Conservation (phyloP, 2,888 invertebrate species). For the Mactromeris polynyma region DNA sequence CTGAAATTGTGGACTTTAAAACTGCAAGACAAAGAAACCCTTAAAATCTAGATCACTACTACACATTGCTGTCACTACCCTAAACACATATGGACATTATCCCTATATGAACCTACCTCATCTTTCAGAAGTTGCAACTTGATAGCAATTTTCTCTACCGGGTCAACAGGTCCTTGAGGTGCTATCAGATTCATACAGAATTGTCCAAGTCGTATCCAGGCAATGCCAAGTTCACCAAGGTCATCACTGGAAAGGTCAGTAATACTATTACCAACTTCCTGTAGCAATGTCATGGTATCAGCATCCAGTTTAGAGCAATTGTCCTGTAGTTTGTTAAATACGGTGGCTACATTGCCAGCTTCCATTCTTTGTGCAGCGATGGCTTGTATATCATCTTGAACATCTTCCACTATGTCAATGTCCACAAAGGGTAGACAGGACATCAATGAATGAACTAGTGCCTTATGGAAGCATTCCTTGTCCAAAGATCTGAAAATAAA, state of each 20-base stretch:
- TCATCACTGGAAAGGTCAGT: slow-evolving; percentile 8
- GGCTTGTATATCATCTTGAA: neutral
- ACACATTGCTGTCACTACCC: too few species aligned
- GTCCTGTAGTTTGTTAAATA: neutral
- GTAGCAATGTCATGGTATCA: neutral
- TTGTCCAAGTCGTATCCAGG: slow-evolving; percentile 78
- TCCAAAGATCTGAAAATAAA: slow-evolving; percentile 24
- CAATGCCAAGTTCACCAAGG: slow-evolving; percentile 65
- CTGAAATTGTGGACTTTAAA: too few species aligned
- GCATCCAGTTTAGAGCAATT: neutral
- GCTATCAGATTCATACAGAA: slow-evolving; percentile 78
- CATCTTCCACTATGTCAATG: neutral
- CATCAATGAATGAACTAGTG: slow-evolving; percentile 32
- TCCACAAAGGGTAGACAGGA: slow-evolving; percentile 29
- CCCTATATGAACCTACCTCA: slow-evolving; percentile 88
- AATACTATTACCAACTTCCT: neutral
- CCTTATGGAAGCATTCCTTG: slow-evolving; percentile 11
- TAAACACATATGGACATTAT: too few species aligned
- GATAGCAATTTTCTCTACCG: slow-evolving; percentile 92
- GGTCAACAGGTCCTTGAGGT: slow-evolving; percentile 92
- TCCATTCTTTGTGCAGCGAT: neutral
- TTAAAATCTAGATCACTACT: too few species aligned
- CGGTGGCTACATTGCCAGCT: neutral
- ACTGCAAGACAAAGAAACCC: too few species aligned
- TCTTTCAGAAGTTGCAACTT: slow-evolving; percentile 91